These are phyloP conservation scores for Eupeodes corollae DNA, from an alignment of 1,140 invertebrate species.

Conservation along the genomic window DNA sequence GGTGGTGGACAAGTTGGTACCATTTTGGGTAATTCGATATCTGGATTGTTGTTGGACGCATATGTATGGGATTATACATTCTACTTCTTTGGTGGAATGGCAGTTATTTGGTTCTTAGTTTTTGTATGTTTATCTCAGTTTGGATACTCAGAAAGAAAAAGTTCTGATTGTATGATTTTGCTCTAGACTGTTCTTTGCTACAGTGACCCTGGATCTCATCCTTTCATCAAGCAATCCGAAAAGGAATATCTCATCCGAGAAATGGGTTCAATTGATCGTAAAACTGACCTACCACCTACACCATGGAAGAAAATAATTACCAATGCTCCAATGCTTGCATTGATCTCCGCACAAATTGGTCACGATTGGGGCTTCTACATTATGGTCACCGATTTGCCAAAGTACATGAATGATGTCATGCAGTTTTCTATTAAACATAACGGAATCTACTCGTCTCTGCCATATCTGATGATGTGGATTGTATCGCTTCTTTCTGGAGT, in stretches of 20 bases:
- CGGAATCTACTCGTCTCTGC: slow-evolving; percentile 54
- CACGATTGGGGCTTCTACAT: slow-evolving; percentile 94
- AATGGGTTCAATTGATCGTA: slow-evolving; percentile 39
- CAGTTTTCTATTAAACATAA: slow-evolving; percentile 69
- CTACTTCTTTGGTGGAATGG: slow-evolving; percentile 69
- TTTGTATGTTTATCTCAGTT: slow-evolving; percentile 44
- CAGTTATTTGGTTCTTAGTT: slow-evolving; percentile 59
- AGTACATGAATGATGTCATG: slow-evolving; percentile 81
- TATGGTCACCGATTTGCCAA: slow-evolving; percentile 82
- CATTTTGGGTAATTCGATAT: slow-evolving; percentile 59
- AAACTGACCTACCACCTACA: slow-evolving; percentile 45
- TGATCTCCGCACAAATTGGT: slow-evolving; percentile 61
- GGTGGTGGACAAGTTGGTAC: slow-evolving; percentile 61
- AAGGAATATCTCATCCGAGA: slow-evolving; percentile 58
- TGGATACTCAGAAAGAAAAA: neutral
- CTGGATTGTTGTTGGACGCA: slow-evolving; percentile 53
- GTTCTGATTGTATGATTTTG: slow-evolving; percentile 11
- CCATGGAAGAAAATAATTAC: slow-evolving; percentile 64
- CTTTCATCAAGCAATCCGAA: slow-evolving; percentile 71
- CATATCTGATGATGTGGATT: slow-evolving; percentile 64
- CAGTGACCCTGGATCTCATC: slow-evolving; percentile 68
- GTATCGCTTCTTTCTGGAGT: slow-evolving; percentile 53
- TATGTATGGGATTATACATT: slow-evolving; percentile 66
- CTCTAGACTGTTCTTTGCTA: slow-evolving; percentile 52
- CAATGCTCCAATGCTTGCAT: slow-evolving; percentile 61